Evolutionary conservation across 2,888 invertebrate genomes (phyloP), one percentile per base, ranked within the genome.

Genomic region (Exephanes ischioxanthus): DNA sequence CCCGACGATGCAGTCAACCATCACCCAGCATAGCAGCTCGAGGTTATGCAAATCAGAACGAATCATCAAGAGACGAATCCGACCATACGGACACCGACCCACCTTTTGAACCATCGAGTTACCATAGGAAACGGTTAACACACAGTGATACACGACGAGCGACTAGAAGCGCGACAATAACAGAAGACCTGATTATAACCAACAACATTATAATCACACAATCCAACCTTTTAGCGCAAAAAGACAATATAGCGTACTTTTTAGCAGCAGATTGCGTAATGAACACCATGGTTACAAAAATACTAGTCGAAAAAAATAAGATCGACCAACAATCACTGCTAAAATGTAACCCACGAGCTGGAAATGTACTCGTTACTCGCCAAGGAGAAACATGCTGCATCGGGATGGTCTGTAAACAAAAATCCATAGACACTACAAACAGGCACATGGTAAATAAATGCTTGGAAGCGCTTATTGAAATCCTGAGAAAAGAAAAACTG

Each of bases 191-290:
- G 22, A 55, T 55, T 7, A 55, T 55, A 19, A 7, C 4, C 22
- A 7, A 55, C 5, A 55, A 55, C 7, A 55, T 55, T 7, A 22
- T 7, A 55, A 22, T 55, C 22, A 55, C 55, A n/a, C 55, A 55
- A 9, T 55, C 55, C 2, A 55, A 55, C 22, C n/a, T 55, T 55
- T 7, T 55, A 22, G 55, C 55, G 0, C 55, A 55, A 7, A 58
- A 58, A 58, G 58, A 68, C n/a, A 77, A 63, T n/a, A 41, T 68
- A 41, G 67, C 77, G 9, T 41, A 77, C 33, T 33, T 33, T 33
- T 33, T 33, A 4, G 5, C 33, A 33, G 33, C 33, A 4, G 33
- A 33, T 5, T 33, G 33, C 4, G 33, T 33, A 4, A 33, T 33
- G 33, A 33, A 33, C 33, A 33, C 33, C 5, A 33, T 45, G 53